Percentiles rank a stretch among this genome's conserved stretches.
phyloP scores from a whole-genome alignment of 2,797 vertebrate species.

The Garrulus glandarius region DNA sequence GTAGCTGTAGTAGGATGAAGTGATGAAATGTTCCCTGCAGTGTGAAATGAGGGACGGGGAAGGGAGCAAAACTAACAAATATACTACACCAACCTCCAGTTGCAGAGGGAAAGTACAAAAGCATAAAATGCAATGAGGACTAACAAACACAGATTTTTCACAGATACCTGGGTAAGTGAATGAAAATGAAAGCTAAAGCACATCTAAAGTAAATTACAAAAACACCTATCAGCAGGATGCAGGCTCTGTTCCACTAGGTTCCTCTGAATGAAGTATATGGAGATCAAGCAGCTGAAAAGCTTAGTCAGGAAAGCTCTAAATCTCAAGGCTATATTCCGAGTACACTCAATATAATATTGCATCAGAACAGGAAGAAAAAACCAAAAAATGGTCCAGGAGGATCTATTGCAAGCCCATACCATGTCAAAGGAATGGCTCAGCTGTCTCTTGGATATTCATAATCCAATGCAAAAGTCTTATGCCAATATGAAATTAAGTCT shows the following conservation, averaged over 20 bases:
- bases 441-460: neutral
- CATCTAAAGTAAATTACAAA: neutral
- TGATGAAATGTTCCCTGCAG: neutral
- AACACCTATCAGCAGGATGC: slow-evolving; percentile 18
- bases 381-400: rapidly evolving
- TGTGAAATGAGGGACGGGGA: neutral
- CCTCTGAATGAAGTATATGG: neutral
- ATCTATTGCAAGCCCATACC: neutral
- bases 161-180: neutral
- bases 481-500: neutral
- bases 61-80: neutral
- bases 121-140: neutral
- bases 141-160: neutral
- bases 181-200: neutral
- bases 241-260: slow-evolving; percentile 4
- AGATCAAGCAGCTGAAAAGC: slow-evolving; percentile 3
- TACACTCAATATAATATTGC: neutral
- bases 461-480: neutral
- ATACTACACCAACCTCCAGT: neutral
- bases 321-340: neutral
- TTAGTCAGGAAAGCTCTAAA: neutral
- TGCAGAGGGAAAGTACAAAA: neutral
- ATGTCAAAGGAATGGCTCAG: neutral
- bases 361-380: neutral
- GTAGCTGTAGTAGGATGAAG: neutral